Base-by-base conservation (phyloP, 1,140 invertebrate species). In the Drosophila virilis region DNA sequence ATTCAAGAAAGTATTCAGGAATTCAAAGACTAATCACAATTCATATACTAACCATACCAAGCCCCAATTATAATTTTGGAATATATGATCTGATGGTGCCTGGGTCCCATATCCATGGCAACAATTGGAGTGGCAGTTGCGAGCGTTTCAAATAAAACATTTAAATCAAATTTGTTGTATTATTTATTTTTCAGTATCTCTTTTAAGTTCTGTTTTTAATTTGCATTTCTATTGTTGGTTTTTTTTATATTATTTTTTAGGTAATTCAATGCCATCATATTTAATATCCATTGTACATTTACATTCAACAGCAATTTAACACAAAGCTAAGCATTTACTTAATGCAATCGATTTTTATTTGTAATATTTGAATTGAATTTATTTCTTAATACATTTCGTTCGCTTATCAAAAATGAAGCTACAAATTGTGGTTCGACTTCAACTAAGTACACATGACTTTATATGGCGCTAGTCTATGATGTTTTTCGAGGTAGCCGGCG, bases 221-320 rank as follows among this genome's bases (percentile, higher is more conserved):
- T 84, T 68, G 68, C 72, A 46, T 73, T 80, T 72, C 48, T 67
- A 57, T 80, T 88, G 69, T 77, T 80, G 13, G 15, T 46, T 73
- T 46, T 57, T 66, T 22, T 67, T 74, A 28, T 4, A 4, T 66
- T 55, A 35, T 48, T 50, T 67, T 64, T 13, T 10, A 43, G 62
- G 54, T 80, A 69, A 51, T 62, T 78, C 17, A 76, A 83, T 83
- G 76, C 77, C 79, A 78, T 82, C 71, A 65, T 82, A 71, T 75
- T 78, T 58, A 89, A 74, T 78, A 89, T 89, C 80, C 78, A 85
- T 90, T 85, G 81, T 90, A 91, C 81, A 91, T 86, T 86, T 91
- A 92, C 86, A 91, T 92, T 92, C 80, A 92, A 92, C 90, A 92
- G 91, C 90, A 89, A 91, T 92, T 91, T 84, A 92, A 92, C 91